Evolutionary conservation across 35 echinoderm and acorn worm genomes (phyloP), one percentile per base, ranked within the genome.

Genomic region (Lytechinus pictus): DNA sequence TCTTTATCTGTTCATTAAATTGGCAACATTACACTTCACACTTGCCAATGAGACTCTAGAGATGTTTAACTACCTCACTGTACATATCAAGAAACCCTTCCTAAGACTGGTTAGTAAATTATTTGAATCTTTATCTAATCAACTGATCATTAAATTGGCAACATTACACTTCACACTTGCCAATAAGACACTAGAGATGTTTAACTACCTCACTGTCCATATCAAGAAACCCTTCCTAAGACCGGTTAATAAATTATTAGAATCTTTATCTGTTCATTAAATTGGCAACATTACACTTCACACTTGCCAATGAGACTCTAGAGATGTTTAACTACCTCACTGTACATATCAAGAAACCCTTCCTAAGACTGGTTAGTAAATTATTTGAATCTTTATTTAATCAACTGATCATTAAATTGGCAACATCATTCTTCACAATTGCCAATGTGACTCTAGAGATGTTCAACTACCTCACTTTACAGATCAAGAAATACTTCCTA

Each of bases 321-420:
- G 98, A 99, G 27, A 99, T 99, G 98, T 99, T 99, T 55, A 97
- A 98, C 91, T 99, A 98, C 94, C 97, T 99, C 56, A 98, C 98
- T 27, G 86, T 96, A 87, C 95, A 93, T 24, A 97, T 95, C 86
- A 97, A 97, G 87, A 86, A 91, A 89, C 98, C 98, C 94, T 99
- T 99, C 95, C 94, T 99, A 24, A 95, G 98, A 95, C 98, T 97
- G 4, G 98, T 99, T 95, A 99, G 98, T 95, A 9, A 11, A 57
- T 7, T 24, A 51, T 44, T 44, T 44, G 33, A 44, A 44, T 44
- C 33, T 44, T 44, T 44, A 44, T 44, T 44, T 44, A 2, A 44
- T 44, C 33, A 44, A 1, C 33, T 44, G 33, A 1, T 44, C 33
- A 44, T 44, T 44, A 44, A 44, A 44, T 44, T 44, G 33, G 33